phyloP scores from a whole-genome alignment of 1,140 invertebrate genomes.

The Cotesia vestalis region DNA sequence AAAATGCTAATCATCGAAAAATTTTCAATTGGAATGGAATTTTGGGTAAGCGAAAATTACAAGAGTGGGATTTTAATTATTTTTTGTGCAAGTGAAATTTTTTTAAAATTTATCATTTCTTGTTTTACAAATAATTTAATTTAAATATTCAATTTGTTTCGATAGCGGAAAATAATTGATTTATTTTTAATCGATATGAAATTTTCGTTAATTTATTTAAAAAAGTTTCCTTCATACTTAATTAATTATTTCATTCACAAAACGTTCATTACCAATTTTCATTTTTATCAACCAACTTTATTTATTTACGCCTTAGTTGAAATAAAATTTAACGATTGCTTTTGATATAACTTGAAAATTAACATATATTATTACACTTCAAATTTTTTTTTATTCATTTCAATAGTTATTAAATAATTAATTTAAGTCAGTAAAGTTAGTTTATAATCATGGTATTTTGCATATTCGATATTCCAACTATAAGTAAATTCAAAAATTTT shows the following conservation, averaged over 20 bases:
- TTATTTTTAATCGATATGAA: not conserved
- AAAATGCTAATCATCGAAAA: no score
- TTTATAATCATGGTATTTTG: not conserved
- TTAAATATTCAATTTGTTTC: no score
- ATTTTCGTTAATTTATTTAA: constrained; percentile 3
- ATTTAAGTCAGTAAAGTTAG: not conserved
- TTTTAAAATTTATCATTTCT: no score
- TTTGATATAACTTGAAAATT: not conserved
- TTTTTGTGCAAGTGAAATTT: no score
- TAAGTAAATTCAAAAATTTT: not conserved
- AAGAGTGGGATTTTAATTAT: no score
- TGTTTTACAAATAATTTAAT: no score
- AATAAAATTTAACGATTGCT: not conserved
- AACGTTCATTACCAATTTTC: not conserved
- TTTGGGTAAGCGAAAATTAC: no score
- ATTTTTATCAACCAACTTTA: not conserved
- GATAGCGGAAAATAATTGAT: not conserved
- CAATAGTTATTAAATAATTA: constrained; percentile 1
- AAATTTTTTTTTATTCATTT: not conserved
- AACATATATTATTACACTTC: not conserved
- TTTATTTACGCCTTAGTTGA: not conserved
- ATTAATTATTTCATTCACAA: not conserved
- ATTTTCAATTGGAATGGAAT: no score
- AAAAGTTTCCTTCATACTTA: not conserved
- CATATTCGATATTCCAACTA: not conserved